Evolutionary conservation across 2,888 invertebrate genomes (phyloP).

Genomic region (Coremacera marginata): DNA sequence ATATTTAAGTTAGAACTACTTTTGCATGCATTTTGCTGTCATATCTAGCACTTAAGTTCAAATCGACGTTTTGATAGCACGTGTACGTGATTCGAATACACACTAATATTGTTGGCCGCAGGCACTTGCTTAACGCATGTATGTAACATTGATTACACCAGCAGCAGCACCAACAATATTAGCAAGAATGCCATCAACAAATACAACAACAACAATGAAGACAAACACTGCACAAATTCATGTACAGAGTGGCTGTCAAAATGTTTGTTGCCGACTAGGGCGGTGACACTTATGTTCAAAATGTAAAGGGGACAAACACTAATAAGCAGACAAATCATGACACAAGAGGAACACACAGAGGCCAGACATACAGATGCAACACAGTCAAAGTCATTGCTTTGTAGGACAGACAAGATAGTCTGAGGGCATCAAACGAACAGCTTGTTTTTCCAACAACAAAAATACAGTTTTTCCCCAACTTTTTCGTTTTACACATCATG

Average conservation of each 20-base stretch:
- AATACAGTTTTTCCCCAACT: neutral
- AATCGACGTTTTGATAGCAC: neutral
- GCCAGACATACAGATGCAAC: neutral
- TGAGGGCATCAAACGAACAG: neutral
- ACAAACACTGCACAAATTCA: too few species aligned
- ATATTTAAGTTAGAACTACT: too few species aligned
- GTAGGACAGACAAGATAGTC: neutral
- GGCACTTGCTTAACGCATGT: conserved; percentile 2
- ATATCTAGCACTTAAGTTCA: too few species aligned
- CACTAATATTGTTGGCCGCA: neutral
- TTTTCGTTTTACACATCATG: neutral
- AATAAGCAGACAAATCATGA: conserved; percentile 8
- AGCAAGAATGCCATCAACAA: neutral
- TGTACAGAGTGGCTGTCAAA: neutral
- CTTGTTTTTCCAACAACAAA: neutral
- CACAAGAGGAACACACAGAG: neutral
- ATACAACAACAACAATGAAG: neutral
- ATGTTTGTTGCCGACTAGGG: neutral
- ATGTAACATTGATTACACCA: neutral
- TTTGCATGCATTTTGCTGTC: too few species aligned
- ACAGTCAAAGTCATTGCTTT: neutral
- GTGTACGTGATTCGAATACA: neutral
- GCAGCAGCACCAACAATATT: neutral
- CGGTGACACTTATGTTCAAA: too few species aligned
- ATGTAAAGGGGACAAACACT: neutral